Evolutionary conservation across 2,888 invertebrate genomes (phyloP).

Genomic region (Lumbricus terrestris): DNA sequence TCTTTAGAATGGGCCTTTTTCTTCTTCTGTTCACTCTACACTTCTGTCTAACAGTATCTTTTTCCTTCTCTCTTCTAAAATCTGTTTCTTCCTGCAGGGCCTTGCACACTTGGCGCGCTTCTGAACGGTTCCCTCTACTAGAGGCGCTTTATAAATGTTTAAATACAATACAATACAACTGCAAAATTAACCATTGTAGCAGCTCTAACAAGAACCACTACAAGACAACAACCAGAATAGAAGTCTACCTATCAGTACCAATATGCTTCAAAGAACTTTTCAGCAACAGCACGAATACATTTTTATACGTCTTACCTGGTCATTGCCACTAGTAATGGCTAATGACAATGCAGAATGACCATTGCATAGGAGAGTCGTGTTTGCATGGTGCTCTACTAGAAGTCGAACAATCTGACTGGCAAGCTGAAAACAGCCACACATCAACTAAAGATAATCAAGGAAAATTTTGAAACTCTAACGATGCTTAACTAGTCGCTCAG

Average conservation of each 20-base stretch:
- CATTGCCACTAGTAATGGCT: slow-evolving; percentile 58
- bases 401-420: slow-evolving; percentile 52
- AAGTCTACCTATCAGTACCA: background rate
- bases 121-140: too few relatives aligned
- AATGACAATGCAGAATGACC: slow-evolving; percentile 57
- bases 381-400: slow-evolving; percentile 53
- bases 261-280: background rate
- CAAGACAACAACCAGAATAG: background rate
- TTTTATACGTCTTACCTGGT: slow-evolving; percentile 45
- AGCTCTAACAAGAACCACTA: background rate
- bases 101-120: too few relatives aligned
- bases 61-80: too few relatives aligned
- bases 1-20: too few relatives aligned
- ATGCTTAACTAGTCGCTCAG: background rate
- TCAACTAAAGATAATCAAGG: background rate
- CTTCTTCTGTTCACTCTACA: too few relatives aligned
- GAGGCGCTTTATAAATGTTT: too few relatives aligned
- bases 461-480: background rate
- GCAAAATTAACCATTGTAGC: background rate
- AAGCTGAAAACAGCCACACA: slow-evolving; percentile 15
- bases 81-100: too few relatives aligned
- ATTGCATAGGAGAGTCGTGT: slow-evolving; percentile 56
- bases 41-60: too few relatives aligned
- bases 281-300: background rate
- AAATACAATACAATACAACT: too few relatives aligned